Evolutionary conservation across 35 echinoderm and acorn worm genomes (phyloP).

Genomic region (Apostichopus japonicus): DNA sequence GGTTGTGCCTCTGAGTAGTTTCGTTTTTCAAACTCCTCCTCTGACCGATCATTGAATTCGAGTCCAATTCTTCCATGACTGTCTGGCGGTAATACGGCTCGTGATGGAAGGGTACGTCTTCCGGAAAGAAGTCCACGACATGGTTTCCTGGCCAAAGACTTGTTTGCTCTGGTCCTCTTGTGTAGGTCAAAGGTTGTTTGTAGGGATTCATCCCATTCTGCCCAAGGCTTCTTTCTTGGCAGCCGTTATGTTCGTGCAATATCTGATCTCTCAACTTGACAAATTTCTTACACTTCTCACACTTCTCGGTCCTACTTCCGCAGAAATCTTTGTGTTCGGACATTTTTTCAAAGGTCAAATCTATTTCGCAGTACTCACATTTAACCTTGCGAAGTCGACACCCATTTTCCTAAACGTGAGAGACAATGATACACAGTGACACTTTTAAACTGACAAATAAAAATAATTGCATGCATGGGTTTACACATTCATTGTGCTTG

Average conservation of each 20-base stretch:
- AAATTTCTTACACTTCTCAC: conserved; percentile 74
- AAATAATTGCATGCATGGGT: too few relatives aligned
- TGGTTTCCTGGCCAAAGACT: neutral
- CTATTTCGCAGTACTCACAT: conserved; percentile 94
- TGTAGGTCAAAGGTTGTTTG: neutral
- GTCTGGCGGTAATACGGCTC: conserved; percentile 5
- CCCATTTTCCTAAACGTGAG: neutral
- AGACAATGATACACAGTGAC: neutral
- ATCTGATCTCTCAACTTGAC: conserved; percentile 74
- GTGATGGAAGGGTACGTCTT: neutral
- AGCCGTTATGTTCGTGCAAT: conserved; percentile 63
- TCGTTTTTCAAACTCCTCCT: conserved; percentile 47
- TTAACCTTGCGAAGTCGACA: conserved; percentile 63
- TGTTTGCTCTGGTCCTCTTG: neutral
- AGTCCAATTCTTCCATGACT: conserved; percentile 40
- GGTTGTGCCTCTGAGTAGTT: conserved; percentile 28
- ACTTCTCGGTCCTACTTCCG: conserved; percentile 87
- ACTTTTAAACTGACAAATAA: too few relatives aligned
- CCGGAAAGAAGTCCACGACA: neutral
- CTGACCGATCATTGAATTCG: conserved; percentile 28
- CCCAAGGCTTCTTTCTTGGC: conserved; percentile 23
- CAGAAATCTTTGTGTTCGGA: conserved; percentile 82
- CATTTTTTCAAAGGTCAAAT: conserved; percentile 64
- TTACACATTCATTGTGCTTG: too few relatives aligned
- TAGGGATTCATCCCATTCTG: neutral